Base-by-base conservation (phyloP, 1,140 invertebrate species). In the Drosophila sturtevanti region DNA sequence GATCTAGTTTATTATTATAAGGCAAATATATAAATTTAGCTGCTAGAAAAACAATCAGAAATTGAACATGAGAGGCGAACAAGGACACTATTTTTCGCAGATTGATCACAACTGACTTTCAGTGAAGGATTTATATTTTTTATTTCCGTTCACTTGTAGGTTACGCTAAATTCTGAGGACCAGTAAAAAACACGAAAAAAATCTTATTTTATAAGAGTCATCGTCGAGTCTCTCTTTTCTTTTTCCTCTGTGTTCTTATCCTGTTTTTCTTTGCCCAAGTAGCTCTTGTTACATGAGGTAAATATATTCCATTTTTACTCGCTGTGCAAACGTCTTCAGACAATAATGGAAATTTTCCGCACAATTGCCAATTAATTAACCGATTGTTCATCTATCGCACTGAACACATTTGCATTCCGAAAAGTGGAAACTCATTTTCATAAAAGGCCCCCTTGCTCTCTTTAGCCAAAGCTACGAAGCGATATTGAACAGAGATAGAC, bases 271-370 rank as follows among this genome's bases (percentile, higher is more conserved):
- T 22, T 24, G 1, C n/a, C 4, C 34, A 52, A 59, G 37, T 16
- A 27, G 14, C 14, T 27, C 3, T 24, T 44, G 6, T 35, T 18
- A 4, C 22, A 34, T 24, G 35, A 22, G 37, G 31, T 41, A 59
- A 65, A 70, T 61, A 44, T 41, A 66, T 67, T 67, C 64, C 10
- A 21, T 31, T 72, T 62, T 55, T 51, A 10, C 21, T 31, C n/a
- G 35, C 34, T 48, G n/a, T 52, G 31, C n/a, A 10, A 52, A 56
- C 11, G 58, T 72, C 69, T 72, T 72, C 27, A 74, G 51, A 74
- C 70, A 59, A 66, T 73, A 60, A 67, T 74, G 65, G 63, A 54
- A 77, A 74, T 77, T 77, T 77, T 77, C 75, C 75, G 69, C 44
- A 63, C 71, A 69, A 70, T 77, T 78, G 59, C 24, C 44, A 64